A percentile compares a stretch with the other conserved stretches of the same genome.
Evolutionary conservation across 1,140 invertebrate genomes (phyloP).

Genomic region (Apocrypta bakeri): DNA sequence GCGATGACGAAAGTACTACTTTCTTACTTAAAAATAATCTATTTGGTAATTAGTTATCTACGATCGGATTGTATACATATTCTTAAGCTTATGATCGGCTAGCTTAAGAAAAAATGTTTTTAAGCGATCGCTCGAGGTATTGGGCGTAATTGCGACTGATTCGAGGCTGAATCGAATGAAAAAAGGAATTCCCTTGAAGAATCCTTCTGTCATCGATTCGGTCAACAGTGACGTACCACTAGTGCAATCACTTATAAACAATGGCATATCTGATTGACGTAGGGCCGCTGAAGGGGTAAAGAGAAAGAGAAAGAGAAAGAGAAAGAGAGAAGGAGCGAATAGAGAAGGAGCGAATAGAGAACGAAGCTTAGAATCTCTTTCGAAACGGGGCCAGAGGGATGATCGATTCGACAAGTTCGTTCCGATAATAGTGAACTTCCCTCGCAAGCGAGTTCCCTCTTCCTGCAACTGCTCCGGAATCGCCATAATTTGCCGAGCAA

Average conservation of each 20-base stretch:
- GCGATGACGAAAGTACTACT: not conserved
- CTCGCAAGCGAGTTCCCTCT: not conserved
- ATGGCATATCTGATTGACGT: conserved; percentile 13
- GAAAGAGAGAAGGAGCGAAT: too few species aligned
- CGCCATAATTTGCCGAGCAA: conserved; percentile 27
- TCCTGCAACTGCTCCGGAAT: not conserved
- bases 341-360: too few species aligned
- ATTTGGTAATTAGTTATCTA: too few species aligned
- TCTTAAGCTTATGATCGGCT: not conserved
- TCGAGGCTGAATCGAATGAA: not conserved
- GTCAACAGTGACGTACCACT: not conserved
- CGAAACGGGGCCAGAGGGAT: not conserved
- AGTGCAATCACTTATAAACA: conserved; percentile 39
- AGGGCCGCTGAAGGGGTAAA: too few species aligned
- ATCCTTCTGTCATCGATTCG: conserved; percentile 22
- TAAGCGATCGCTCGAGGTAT: not conserved
- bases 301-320: not conserved
- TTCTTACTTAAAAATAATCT: too few species aligned
- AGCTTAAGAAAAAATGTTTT: not conserved
- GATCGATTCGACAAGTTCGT: conserved; percentile 35
- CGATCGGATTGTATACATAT: not conserved
- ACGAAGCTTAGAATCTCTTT: too few species aligned
- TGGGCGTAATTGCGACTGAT: not conserved
- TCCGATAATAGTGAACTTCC: conserved; percentile 7
- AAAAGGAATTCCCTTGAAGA: conserved; percentile 6